Conservation (phyloP, 1,140 invertebrate genomes). For the Brachionus rubens region DNA sequence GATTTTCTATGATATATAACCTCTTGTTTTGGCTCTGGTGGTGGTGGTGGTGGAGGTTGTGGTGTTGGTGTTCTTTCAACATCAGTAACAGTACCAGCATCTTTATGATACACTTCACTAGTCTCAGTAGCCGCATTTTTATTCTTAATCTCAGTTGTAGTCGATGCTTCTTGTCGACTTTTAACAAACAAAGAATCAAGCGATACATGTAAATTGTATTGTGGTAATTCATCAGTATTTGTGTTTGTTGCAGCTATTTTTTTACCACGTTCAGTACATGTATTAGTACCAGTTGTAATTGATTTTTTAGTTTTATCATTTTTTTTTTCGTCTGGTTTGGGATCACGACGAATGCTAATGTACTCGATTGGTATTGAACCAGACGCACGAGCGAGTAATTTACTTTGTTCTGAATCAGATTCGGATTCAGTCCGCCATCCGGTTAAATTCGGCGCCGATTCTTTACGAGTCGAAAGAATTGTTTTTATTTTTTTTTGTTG, state of each 20-base stretch:
- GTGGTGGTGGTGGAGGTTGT: neutral
- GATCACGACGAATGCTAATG: constrained; percentile 35
- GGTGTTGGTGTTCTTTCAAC: neutral
- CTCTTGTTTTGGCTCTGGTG: neutral
- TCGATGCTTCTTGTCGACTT: constrained; percentile 5
- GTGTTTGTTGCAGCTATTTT: constrained; percentile 37
- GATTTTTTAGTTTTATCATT: constrained; percentile 17
- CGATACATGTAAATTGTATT: constrained; percentile 42
- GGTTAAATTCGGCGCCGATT: constrained; percentile 39
- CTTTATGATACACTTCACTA: neutral
- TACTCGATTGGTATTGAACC: constrained; percentile 45
- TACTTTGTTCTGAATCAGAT: constrained; percentile 16
- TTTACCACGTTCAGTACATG: constrained; percentile 25
- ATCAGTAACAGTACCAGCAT: constrained; percentile 25
- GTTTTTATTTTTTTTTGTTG: constrained; percentile 36
- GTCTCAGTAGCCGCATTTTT: neutral
- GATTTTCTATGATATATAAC: neutral
- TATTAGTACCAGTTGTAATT: constrained; percentile 37
- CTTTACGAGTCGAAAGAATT: constrained; percentile 17
- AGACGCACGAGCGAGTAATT: constrained; percentile 3
- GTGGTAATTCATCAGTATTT: constrained; percentile 38
- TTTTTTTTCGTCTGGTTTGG: neutral
- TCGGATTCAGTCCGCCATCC: constrained; percentile 27
- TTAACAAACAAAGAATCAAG: constrained; percentile 27
- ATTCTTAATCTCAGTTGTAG: constrained; percentile 21